Percentiles rank a stretch among this genome's conserved stretches.
phyloP scores from a whole-genome alignment of 2,797 vertebrate species.

The Sciurus vulgaris region DNA sequence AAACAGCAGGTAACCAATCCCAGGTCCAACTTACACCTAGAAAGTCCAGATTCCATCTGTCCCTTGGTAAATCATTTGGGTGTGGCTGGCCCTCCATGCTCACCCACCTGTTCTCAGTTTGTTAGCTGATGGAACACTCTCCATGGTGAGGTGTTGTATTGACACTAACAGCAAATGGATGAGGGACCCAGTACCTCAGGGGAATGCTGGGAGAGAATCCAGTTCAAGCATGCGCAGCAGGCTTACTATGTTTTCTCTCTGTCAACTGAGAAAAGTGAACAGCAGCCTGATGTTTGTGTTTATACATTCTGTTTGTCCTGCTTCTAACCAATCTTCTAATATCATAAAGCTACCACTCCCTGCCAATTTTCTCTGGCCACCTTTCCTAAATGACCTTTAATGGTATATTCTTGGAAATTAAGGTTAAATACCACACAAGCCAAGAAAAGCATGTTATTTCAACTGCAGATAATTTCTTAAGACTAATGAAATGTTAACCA shows the following conservation, averaged over 20 bases:
- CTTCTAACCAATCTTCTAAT: background rate
- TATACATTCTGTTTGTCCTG: background rate
- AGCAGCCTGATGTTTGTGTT: background rate
- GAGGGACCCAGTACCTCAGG: rapidly evolving
- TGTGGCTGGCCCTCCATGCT: background rate
- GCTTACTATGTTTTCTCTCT: background rate
- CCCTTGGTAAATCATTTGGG: background rate
- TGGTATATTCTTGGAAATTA: slow-evolving; percentile 1
- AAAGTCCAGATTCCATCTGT: background rate
- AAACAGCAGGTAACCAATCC: background rate
- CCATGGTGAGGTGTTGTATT: background rate
- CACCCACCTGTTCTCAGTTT: background rate
- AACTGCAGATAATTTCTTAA: slow-evolving; percentile 35
- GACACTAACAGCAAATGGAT: background rate
- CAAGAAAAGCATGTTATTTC: background rate
- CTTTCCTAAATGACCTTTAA: background rate
- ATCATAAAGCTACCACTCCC: background rate
- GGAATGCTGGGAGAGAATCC: background rate
- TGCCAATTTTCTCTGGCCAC: background rate
- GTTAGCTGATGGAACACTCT: background rate
- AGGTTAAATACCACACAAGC: background rate
- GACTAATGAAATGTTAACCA: background rate
- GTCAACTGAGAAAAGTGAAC: background rate
- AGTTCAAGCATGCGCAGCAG: background rate
- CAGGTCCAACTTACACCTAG: background rate